Conservation (phyloP, 2,888 invertebrate genomes). For the Leucozona laternaria region DNA sequence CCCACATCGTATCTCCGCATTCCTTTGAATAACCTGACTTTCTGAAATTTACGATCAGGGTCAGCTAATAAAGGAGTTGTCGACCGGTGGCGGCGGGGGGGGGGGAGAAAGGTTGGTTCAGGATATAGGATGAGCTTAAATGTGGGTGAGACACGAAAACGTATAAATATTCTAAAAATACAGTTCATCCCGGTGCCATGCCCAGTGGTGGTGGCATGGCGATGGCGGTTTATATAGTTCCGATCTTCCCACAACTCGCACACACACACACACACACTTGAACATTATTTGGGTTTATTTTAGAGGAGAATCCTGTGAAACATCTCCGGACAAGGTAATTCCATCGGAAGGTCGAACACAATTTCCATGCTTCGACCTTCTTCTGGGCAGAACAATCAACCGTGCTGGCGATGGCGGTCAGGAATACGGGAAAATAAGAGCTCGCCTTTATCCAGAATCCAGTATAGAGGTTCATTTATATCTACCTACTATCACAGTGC, state of each 20-base stretch:
- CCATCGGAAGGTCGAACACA: constrained; percentile 48
- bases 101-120: background rate
- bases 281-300: constrained; percentile 6
- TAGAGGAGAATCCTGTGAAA: constrained; percentile 27
- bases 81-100: no score
- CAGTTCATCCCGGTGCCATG: constrained; percentile 24
- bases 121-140: constrained; percentile 1
- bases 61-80: constrained; percentile 57
- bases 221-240: background rate
- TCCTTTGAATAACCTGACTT: constrained; percentile 47
- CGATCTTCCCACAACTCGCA: constrained; percentile 13
- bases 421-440: constrained; percentile 8
- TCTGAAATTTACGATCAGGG: constrained; percentile 54
- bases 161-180: constrained; percentile 55
- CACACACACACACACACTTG: background rate
- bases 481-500: background rate
- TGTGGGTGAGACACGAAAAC: constrained; percentile 31
- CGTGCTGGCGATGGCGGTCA: background rate
- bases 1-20: constrained; percentile 57
- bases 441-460: constrained; percentile 6
- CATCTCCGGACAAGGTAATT: constrained; percentile 46
- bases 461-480: no score
- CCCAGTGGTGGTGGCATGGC: background rate
- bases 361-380: constrained; percentile 40
- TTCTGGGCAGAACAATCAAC: background rate